phyloP scores from a whole-genome alignment of 2,888 invertebrate genomes.

The Pegoplata infirma region DNA sequence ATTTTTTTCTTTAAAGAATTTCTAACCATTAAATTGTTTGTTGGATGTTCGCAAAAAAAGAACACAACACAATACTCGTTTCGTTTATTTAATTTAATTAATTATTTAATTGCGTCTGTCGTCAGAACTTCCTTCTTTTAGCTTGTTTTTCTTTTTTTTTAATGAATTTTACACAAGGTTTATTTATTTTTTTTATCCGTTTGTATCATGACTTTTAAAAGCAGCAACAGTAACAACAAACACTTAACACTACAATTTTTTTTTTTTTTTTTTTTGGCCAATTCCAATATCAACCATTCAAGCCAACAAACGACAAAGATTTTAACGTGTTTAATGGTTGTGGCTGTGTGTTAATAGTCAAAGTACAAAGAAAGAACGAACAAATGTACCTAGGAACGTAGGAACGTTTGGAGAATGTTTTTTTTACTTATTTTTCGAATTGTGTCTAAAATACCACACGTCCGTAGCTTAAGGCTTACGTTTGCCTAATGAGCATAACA shows the following conservation, averaged over 20 bases:
- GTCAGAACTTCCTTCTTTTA: constrained; percentile 48
- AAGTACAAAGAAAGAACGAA: constrained; percentile 12
- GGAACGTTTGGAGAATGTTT: neutral
- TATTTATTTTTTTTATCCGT: neutral
- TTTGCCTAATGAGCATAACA: constrained; percentile 75
- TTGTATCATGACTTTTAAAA: constrained; percentile 9
- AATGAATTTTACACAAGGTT: neutral
- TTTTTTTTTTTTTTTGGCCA: constrained; percentile 17
- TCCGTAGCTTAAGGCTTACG: constrained; percentile 74
- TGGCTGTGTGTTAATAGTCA: neutral
- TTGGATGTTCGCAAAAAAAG: neutral
- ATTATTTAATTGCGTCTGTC: constrained; percentile 58
- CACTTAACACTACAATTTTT: constrained; percentile 10
- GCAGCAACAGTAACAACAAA: neutral
- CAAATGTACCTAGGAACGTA: constrained; percentile 12
- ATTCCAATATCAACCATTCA: neutral
- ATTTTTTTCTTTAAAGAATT: constrained; percentile 1
- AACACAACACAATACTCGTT: neutral
- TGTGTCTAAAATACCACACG: constrained; percentile 65
- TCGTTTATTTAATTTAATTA: constrained; percentile 55
- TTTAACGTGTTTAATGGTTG: neutral
- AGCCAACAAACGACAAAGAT: neutral
- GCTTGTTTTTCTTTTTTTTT: neutral
- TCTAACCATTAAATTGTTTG: neutral
- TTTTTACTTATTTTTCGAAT: constrained; percentile 14